Percentiles rank a stretch among this genome's conserved stretches.
phyloP scores from a whole-genome alignment of 2,888 invertebrate genomes.

The Octonoba sinensis region DNA sequence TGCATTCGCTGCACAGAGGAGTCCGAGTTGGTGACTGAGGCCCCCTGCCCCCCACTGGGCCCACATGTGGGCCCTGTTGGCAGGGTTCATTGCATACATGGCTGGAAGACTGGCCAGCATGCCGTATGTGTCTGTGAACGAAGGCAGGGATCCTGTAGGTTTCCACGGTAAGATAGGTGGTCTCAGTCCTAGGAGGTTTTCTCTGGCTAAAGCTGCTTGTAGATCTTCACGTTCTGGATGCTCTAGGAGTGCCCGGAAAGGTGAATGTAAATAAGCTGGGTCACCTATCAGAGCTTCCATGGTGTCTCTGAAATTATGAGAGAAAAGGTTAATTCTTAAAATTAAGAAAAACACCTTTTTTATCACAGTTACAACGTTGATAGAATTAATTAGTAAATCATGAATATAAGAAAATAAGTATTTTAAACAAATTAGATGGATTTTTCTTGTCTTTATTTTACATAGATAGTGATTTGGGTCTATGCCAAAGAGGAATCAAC shows the following conservation, averaged over 20 bases:
- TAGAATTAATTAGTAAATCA: not conserved
- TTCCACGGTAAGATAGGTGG: slow-evolving; percentile 51
- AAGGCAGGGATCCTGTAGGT: slow-evolving; percentile 46
- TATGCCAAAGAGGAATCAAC: no score
- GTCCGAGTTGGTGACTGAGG: slow-evolving; percentile 40
- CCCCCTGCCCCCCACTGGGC: slow-evolving; percentile 56
- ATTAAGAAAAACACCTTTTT: not conserved
- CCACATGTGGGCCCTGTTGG: slow-evolving; percentile 46
- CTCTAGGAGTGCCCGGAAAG: slow-evolving; percentile 53
- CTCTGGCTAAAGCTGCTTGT: slow-evolving; percentile 47
- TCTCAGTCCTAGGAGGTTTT: slow-evolving; percentile 50
- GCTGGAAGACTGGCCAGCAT: slow-evolving; percentile 51
- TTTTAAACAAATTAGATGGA: not conserved
- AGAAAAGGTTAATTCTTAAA: not conserved
- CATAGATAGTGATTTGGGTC: no score
- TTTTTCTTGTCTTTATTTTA: not conserved
- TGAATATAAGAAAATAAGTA: no score
- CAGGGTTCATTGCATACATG: slow-evolving; percentile 46
- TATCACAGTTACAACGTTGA: not conserved
- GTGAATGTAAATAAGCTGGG: slow-evolving; percentile 55
- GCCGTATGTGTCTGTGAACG: slow-evolving; percentile 60
- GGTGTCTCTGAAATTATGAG: slow-evolving; percentile 37
- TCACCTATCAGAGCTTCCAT: slow-evolving; percentile 61
- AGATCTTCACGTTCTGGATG: slow-evolving; percentile 58
- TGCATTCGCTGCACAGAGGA: slow-evolving; percentile 43